Conservation (phyloP, 92 coral and sea anemone genomes). For the Scolanthus callimorphus region DNA sequence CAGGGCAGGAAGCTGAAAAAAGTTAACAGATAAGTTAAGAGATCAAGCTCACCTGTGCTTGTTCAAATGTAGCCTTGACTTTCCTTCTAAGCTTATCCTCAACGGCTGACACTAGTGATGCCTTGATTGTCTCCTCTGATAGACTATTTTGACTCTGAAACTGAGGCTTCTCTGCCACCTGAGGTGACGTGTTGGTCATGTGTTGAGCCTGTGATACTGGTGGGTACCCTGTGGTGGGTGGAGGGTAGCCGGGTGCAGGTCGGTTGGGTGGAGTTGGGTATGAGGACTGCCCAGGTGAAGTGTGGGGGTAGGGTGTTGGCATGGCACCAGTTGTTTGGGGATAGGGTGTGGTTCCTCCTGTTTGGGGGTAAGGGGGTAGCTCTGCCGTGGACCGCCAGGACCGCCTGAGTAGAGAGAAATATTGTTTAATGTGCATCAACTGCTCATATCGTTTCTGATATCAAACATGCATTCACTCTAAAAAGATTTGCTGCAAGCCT, state of each 20-base stretch:
- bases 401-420: conserved; percentile 16
- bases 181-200: conserved; percentile 5
- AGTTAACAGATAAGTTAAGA: too few relatives aligned
- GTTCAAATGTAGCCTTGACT: conserved; percentile 76
- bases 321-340: neutral
- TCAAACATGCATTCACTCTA: too few relatives aligned
- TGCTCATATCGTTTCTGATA: too few relatives aligned
- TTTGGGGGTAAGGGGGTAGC: conserved; percentile 39
- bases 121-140: conserved; percentile 68
- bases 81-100: conserved; percentile 81
- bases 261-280: conserved; percentile 22
- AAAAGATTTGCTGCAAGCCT: too few relatives aligned
- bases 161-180: conserved; percentile 20
- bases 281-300: neutral
- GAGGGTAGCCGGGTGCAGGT: conserved; percentile 17
- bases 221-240: conserved; percentile 36
- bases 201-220: conserved; percentile 41
- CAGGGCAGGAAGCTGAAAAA: too few relatives aligned
- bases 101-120: conserved; percentile 77
- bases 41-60: conserved; percentile 93
- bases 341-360: conserved; percentile 16
- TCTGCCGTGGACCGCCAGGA: conserved; percentile 25
- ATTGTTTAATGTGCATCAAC: too few relatives aligned
- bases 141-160: conserved; percentile 41
- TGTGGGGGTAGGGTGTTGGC: conserved; percentile 7